Conservation (phyloP, 2,113 vertebrate genomes). For the Pongo pygmaeus region DNA sequence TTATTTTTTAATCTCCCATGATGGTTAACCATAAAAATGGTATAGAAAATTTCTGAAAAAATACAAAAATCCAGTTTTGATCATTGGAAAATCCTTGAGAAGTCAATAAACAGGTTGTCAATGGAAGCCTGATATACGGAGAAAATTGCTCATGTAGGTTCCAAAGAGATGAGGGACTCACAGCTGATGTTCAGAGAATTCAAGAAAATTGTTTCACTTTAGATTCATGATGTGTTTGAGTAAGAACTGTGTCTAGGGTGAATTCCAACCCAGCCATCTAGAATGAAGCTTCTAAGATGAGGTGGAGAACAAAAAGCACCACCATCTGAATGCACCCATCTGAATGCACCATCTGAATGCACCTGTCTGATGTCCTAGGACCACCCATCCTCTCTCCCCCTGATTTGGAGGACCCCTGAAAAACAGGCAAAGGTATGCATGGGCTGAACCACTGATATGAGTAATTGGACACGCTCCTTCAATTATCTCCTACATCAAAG, state of each 20-base stretch:
- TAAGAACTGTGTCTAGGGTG: no score
- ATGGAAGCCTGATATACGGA: not conserved
- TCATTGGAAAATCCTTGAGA: not conserved
- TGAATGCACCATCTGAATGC: not conserved
- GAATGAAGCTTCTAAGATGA: not conserved
- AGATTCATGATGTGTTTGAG: not conserved
- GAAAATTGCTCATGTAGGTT: not conserved
- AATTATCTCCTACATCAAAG: no score
- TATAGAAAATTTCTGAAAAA: not conserved
- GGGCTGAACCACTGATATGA: not conserved
- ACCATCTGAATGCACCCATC: not conserved
- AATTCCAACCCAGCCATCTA: not conserved
- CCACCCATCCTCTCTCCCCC: not conserved
- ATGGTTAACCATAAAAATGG: not conserved
- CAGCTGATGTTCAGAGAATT: not conserved
- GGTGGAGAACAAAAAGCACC: not conserved
- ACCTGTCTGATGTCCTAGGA: not conserved
- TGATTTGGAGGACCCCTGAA: not conserved
- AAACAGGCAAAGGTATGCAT: accelerated
- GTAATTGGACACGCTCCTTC: no score
- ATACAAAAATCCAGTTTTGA: not conserved
- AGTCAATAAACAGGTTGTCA: not conserved
- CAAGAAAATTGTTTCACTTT: not conserved
- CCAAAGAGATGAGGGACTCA: not conserved
- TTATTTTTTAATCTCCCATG: not conserved